Percentiles rank a stretch among this genome's conserved stretches.
phyloP scores from a whole-genome alignment of 2,888 invertebrate species.

The Syrphus vitripennis region DNA sequence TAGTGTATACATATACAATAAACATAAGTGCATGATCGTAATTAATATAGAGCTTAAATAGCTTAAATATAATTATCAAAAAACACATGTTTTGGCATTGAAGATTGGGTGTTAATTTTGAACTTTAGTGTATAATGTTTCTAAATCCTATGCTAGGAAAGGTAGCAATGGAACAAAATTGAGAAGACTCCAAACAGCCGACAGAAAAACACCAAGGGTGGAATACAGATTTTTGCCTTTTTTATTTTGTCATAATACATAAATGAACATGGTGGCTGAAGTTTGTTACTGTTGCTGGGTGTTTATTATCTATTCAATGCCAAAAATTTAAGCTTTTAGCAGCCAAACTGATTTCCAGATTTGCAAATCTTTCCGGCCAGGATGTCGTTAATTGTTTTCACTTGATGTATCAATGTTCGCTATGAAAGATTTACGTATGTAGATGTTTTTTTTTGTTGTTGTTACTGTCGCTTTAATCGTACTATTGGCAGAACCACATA shows the following conservation, averaged over 20 bases:
- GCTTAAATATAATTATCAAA: too few relatives aligned
- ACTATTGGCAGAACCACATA: background rate
- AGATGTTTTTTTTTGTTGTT: background rate
- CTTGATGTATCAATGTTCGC: constrained; percentile 37
- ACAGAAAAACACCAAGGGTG: background rate
- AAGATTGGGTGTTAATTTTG: background rate
- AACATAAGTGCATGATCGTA: too few relatives aligned
- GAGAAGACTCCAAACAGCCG: background rate
- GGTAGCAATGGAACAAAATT: constrained; percentile 2
- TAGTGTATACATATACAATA: too few relatives aligned
- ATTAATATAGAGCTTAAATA: too few relatives aligned
- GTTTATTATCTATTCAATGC: background rate
- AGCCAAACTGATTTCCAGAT: background rate
- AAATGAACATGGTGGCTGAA: background rate
- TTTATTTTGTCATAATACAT: background rate
- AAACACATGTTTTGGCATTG: too few relatives aligned
- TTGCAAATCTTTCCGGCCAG: background rate
- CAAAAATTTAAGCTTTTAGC: constrained; percentile 34
- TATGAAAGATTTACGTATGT: constrained; percentile 12
- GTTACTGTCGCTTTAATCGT: background rate
- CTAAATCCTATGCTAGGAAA: background rate
- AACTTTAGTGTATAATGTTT: constrained; percentile 11
- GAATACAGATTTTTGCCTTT: constrained; percentile 26
- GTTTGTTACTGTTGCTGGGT: constrained; percentile 13
- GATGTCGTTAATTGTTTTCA: constrained; percentile 56